These are phyloP conservation scores for Neomorphus geoffroyi DNA, from an alignment of 2,797 vertebrate genomes.

Conservation along the genomic window DNA sequence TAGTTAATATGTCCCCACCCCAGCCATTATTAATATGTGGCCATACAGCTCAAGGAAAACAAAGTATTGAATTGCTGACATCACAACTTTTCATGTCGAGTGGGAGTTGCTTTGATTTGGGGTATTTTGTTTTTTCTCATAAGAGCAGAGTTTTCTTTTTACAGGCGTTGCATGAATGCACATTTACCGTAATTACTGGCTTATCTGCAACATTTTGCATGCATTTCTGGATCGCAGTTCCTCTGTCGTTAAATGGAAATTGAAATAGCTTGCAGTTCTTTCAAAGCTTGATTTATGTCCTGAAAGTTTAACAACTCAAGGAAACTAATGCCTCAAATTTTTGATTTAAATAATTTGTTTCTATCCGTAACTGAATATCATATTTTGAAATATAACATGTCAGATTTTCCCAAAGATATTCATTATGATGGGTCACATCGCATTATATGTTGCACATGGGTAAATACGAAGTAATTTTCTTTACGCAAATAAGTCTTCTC, in stretches of 20 bases:
- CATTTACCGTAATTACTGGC: neutral
- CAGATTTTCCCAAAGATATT: slow-evolving; percentile 26
- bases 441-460: neutral
- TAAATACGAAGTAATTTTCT: neutral
- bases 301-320: neutral
- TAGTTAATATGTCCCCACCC: neutral
- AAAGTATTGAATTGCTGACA: slow-evolving; percentile 25
- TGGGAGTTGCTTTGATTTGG: neutral
- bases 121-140: neutral
- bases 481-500: neutral
- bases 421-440: neutral
- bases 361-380: neutral
- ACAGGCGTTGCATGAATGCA: neutral
- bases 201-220: neutral
- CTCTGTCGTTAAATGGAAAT: slow-evolving; percentile 1
- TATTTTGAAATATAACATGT: slow-evolving; percentile 23
- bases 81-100: neutral
- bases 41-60: slow-evolving; percentile 15
- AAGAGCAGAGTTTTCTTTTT: neutral
- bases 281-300: neutral
- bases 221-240: neutral
- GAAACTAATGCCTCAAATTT: neutral
- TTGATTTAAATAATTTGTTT: neutral
- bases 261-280: neutral
- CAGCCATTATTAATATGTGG: slow-evolving; percentile 25